Conservation (phyloP, 2,797 vertebrate species). For the Rhinoraja longicauda region DNA sequence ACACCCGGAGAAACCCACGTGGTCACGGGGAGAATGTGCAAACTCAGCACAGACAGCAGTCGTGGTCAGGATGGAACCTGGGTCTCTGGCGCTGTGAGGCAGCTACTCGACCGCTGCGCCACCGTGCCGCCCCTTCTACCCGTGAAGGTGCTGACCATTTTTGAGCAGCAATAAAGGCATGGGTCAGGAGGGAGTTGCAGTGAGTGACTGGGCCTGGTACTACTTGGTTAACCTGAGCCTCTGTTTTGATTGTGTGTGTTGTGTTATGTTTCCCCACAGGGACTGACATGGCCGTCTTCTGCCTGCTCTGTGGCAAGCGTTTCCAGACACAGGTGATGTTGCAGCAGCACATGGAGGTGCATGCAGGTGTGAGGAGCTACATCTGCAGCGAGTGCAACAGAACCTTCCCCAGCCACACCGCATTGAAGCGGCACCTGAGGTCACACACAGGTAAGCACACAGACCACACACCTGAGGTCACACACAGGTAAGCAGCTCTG, state of each 20-base stretch:
- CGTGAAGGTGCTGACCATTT: no score
- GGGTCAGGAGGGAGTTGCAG: no score
- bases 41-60: no score
- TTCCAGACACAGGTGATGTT: slow-evolving; percentile 97
- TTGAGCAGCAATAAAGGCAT: not conserved
- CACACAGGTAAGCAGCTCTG: slow-evolving; percentile 51
- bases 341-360: slow-evolving; percentile 99
- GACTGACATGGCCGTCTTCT: slow-evolving; percentile 98
- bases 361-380: slow-evolving; percentile 93
- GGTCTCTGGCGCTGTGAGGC: no score
- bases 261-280: slow-evolving; percentile 55
- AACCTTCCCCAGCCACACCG: slow-evolving; percentile 96
- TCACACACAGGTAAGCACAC: slow-evolving; percentile 79
- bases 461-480: slow-evolving; percentile 84
- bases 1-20: no score
- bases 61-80: no score
- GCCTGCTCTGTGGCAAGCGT: slow-evolving; percentile 94
- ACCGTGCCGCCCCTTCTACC: no score
- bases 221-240: not conserved
- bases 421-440: slow-evolving; percentile 93
- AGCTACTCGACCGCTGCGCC: no score
- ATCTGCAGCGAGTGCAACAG: slow-evolving; percentile 97
- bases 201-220: not conserved
- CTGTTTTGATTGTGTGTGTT: not conserved
- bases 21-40: no score